Evolutionary conservation across 1,140 invertebrate species (phyloP).

Genomic region (Aphelinus certus): DNA sequence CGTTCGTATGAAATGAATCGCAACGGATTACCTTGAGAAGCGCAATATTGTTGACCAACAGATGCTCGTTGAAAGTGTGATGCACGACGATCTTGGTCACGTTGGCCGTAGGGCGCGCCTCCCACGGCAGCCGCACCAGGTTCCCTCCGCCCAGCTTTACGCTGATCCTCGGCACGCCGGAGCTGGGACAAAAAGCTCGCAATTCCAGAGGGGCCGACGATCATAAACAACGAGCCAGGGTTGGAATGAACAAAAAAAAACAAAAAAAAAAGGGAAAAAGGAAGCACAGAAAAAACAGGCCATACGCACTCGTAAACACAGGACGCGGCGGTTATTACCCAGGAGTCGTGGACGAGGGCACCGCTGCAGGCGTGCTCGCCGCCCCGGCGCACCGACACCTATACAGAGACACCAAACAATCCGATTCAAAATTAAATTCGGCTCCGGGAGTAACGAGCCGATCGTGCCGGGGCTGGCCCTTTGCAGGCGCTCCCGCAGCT

Average conservation of each 20-base stretch:
- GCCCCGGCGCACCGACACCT: slow-evolving; percentile 62
- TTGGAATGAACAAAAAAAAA: neutral
- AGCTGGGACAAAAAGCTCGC: slow-evolving; percentile 31
- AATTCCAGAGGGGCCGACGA: neutral
- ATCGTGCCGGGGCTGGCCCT: slow-evolving; percentile 32
- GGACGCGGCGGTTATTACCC: slow-evolving; percentile 66
- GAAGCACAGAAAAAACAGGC: neutral
- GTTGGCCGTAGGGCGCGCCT: slow-evolving; percentile 31
- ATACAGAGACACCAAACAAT: neutral
- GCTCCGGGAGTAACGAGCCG: slow-evolving; percentile 39
- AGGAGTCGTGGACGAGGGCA: slow-evolving; percentile 62
- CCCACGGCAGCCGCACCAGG: neutral
- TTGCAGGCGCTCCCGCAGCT: no score
- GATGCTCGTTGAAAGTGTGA: slow-evolving; percentile 46
- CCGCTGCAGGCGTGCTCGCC: slow-evolving; percentile 64
- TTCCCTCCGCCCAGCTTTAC: slow-evolving; percentile 20
- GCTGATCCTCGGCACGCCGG: neutral
- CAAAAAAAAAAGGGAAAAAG: neutral
- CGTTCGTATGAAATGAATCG: no score
- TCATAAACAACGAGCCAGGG: neutral
- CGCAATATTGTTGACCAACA: slow-evolving; percentile 64
- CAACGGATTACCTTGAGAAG: slow-evolving; percentile 55
- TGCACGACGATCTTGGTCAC: slow-evolving; percentile 45
- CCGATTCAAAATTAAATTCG: slow-evolving; percentile 32
- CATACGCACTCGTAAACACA: slow-evolving; percentile 55